These are phyloP conservation scores for Drosophila suzukii DNA, from an alignment of 1,140 invertebrate genomes.

Conservation along the genomic window DNA sequence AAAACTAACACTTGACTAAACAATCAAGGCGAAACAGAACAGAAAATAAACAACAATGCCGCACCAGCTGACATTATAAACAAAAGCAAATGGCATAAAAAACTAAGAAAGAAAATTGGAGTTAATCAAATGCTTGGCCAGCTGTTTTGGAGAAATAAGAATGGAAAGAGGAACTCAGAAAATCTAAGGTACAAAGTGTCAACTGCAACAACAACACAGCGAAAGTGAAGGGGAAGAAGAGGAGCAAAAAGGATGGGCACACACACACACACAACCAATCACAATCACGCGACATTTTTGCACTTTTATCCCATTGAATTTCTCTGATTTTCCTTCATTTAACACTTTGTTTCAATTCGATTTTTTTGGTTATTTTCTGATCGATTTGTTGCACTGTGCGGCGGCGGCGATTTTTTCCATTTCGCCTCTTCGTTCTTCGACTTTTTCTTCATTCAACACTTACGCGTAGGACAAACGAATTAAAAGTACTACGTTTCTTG, in stretches of 20 bases:
- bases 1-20: conserved; percentile 37
- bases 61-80: conserved; percentile 66
- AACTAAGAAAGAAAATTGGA: conserved; percentile 51
- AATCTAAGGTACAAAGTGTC: conserved; percentile 77
- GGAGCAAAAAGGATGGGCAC: conserved; percentile 67
- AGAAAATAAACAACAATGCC: conserved; percentile 34
- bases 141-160: conserved; percentile 56
- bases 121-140: conserved; percentile 54
- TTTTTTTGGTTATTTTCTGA: conserved; percentile 40
- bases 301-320: conserved; percentile 26
- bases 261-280: conserved; percentile 29
- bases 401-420: conserved; percentile 11
- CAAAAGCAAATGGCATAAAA: conserved; percentile 18
- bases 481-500: conserved; percentile 1
- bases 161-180: conserved; percentile 46
- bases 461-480: conserved; percentile 15
- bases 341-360: conserved; percentile 13
- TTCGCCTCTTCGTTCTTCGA: conserved; percentile 2
- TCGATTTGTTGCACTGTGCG: conserved; percentile 74
- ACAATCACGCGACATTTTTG: conserved; percentile 25
- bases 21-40: conserved; percentile 35
- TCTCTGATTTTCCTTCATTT: conserved; percentile 7
- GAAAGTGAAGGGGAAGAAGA: conserved; percentile 52
- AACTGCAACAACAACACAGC: conserved; percentile 53
- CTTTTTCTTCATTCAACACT: conserved; percentile 16